These are phyloP conservation scores for Procavia capensis DNA, from an alignment of 2,113 vertebrate species.

Conservation along the genomic window DNA sequence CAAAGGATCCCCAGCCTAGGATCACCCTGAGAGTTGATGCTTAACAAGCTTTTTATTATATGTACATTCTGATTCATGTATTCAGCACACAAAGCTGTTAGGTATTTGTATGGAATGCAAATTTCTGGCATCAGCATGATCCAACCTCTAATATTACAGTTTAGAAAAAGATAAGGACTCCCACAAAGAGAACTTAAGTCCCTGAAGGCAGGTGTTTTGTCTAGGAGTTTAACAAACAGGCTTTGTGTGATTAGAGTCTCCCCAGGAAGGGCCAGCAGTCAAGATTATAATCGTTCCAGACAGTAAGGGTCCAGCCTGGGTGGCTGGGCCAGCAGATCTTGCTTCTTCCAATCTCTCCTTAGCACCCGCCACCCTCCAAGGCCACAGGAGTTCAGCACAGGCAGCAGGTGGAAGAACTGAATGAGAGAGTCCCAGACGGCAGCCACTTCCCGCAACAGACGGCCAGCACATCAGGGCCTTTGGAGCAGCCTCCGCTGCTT, in stretches of 20 bases:
- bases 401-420: neutral
- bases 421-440: neutral
- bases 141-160: conserved; percentile 73
- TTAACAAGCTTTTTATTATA: neutral
- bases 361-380: neutral
- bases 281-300: conserved; percentile 54
- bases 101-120: conserved; percentile 59
- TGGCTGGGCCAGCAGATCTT: neutral
- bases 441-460: neutral
- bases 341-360: neutral
- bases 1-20: neutral
- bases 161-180: conserved; percentile 67
- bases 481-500: neutral
- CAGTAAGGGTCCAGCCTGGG: neutral
- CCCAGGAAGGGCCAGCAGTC: conserved; percentile 49
- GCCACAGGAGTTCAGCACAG: neutral
- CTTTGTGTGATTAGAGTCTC: conserved; percentile 69
- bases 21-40: neutral
- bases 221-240: conserved; percentile 75
- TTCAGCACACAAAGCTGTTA: neutral
- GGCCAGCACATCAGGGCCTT: neutral
- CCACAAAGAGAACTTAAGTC: conserved; percentile 67
- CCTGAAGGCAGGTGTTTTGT: conserved; percentile 64
- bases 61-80: neutral
- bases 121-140: conserved; percentile 42